Percentiles rank a stretch among this genome's conserved stretches.
phyloP scores from a whole-genome alignment of 2,113 vertebrate genomes.

The Plecturocebus donacophilus region DNA sequence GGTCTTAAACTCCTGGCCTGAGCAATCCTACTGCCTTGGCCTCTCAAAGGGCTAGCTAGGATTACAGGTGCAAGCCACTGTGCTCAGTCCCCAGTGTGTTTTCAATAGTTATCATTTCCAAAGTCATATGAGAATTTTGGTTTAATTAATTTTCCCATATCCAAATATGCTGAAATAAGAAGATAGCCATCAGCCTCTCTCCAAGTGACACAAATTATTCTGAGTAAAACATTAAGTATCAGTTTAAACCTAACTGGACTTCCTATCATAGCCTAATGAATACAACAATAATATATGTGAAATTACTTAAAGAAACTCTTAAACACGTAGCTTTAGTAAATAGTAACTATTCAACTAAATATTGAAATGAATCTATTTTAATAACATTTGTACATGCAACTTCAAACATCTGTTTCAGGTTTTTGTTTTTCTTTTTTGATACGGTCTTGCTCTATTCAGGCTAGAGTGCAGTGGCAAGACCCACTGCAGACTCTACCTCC shows the following conservation, averaged over 20 bases:
- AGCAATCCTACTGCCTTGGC: no score
- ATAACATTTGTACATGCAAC: not conserved
- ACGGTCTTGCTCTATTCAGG: no score
- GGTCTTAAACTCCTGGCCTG: no score
- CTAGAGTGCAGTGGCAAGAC: no score
- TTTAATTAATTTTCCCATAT: not conserved
- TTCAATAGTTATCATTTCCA: not conserved
- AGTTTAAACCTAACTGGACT: slow-evolving; percentile 22
- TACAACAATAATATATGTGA: slow-evolving; percentile 22
- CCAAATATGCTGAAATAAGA: slow-evolving; percentile 1
- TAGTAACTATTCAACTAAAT: not conserved
- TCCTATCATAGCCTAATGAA: slow-evolving; percentile 1
- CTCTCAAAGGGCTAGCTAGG: no score
- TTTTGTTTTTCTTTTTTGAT: no score
- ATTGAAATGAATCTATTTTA: slow-evolving; percentile 22
- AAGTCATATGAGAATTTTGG: slow-evolving; percentile 16
- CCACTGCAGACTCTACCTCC: no score
- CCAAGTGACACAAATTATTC: slow-evolving; percentile 20
- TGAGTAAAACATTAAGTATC: slow-evolving; percentile 41
- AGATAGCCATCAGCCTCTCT: not conserved
- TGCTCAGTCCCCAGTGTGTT: not conserved
- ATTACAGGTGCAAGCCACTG: no score
- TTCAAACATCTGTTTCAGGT: slow-evolving; percentile 36
- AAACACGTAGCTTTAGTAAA: slow-evolving; percentile 7
- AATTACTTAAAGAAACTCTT: slow-evolving; percentile 8